Base-by-base conservation (phyloP, 2,888 invertebrate genomes). In the Leucania comma region DNA sequence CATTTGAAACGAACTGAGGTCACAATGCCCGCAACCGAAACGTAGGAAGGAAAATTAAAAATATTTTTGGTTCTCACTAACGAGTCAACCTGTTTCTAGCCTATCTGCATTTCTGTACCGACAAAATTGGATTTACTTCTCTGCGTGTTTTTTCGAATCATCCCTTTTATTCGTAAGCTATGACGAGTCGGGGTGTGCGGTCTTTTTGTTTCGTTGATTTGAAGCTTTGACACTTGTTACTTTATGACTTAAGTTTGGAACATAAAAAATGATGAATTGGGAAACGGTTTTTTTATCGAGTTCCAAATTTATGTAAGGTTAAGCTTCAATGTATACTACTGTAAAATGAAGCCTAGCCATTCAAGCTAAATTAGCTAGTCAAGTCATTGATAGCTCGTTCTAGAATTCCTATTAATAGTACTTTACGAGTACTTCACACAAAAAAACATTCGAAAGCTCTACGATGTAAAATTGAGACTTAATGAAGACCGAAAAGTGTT, bases 21-120 rank as follows among this genome's bases (percentile, higher is more conserved):
- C 88, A 90, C 90, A 92, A 91, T 90, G 87, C 46, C 85, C 69
- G 75, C 76, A 78, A 85, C 87, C 85, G 80, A 90, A 92, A 88
- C 86, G 88, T 85, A 88, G 93, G 91, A 91, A 90, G 93, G 92
- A 93, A 93, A 93, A 92, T 93, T 92, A 93, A 93, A 92, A 93
- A 90, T 82, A 86, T 84, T 86, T 84, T 86, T 58, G 80, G 86
- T 72, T 60, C 56, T 68, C 80, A 75, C 86, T 90, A 88, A 90
- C 89, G 89, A 90, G 86, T 67, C 69, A 29, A 74, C 57, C 65
- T 75, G 85, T 69, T 78, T 65, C 81, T 81, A 69, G 83, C 78
- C 81, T 85, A 87, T 88, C 86, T 88, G 85, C 86, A 86, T 88
- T 89, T 89, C 87, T 85, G 81, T 86, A 81, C 84, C 74, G 78